Base-by-base conservation (phyloP, 2,113 vertebrate species). In the Lichenostomus cassidix region DNA sequence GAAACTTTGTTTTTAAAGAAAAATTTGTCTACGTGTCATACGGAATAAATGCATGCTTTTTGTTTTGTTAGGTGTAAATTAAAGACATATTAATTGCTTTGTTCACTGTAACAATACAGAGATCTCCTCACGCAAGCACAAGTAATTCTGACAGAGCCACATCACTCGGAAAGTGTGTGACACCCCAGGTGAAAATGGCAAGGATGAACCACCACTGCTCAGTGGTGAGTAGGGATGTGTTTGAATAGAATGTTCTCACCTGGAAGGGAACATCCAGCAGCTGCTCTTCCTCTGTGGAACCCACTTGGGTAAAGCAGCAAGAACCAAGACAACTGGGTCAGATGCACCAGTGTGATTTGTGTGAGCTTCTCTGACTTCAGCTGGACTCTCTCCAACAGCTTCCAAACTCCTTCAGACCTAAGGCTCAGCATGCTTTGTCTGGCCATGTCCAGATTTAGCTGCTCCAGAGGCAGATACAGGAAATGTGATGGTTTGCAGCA, bases 1-100 rank as follows among this genome's bases (percentile, higher is more conserved):
- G 98, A 98, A 98, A 99, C 98, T 98, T 98, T 97, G 97, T 97
- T 97, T 98, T 98, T 97, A 97, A 97, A 97, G 96, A 98, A 98
- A 98, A 98, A 98, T 89, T 97, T 94, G 95, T 97, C 98, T 95
- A 93, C 92, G 90, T 98, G 97, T 98, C 97, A 98, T 97, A 97
- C 73, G 97, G 97, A 97, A 97, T 96, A 97, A 97, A 97, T 16
- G 23, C 96, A 97, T 97, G 92, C 94, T 97, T 98, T 97, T 96
- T 94, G 95, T 97, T 96, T 96, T 85, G 96, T 95, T 97, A 98
- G 98, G 97, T 98, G 97, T 95, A 98, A 98, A 98, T 98, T 98
- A 98, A 98, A 98, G 97, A 97, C 77, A 97, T 98, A 98, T 97
- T 98, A 98, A 98, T 98, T 97, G 97, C 97, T 96, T 97, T 97